A percentile compares a stretch with the other conserved stretches of the same genome.
Conservation (phyloP, 2,797 vertebrate genomes). For the Tapera naevia region DNA sequence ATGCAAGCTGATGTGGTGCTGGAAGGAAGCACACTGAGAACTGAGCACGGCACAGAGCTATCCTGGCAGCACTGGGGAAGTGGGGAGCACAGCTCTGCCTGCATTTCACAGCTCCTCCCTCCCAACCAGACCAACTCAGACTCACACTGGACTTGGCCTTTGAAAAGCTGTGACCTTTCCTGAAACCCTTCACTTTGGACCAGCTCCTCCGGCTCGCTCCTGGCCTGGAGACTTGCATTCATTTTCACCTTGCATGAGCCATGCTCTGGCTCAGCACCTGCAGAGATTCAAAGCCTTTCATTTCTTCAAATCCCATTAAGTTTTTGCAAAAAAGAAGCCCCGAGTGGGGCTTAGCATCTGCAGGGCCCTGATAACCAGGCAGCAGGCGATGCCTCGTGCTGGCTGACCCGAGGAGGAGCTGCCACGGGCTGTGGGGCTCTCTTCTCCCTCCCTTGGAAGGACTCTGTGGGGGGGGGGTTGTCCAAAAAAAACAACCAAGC, state of each 20-base stretch:
- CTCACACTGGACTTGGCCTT: rapidly evolving
- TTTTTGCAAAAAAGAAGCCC: slow-evolving; percentile 46
- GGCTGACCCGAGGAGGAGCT: background rate
- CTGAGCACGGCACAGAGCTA: rapidly evolving
- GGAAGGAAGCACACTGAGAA: background rate
- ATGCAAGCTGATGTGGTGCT: background rate
- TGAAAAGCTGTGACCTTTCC: background rate
- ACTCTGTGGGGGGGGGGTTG: too few species aligned
- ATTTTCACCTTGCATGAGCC: background rate
- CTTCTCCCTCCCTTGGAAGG: background rate
- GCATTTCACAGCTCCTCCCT: background rate
- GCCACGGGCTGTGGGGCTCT: background rate
- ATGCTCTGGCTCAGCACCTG: background rate
- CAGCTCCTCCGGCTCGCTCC: background rate
- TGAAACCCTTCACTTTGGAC: rapidly evolving
- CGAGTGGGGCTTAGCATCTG: slow-evolving; percentile 34
- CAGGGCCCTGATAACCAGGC: slow-evolving; percentile 29
- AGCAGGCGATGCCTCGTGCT: background rate
- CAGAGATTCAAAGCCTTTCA: slow-evolving; percentile 37
- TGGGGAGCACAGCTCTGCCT: background rate
- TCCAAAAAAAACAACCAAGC: background rate
- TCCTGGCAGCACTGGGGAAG: background rate
- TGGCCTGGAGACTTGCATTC: rapidly evolving
- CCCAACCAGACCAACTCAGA: rapidly evolving
- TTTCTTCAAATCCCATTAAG: slow-evolving; percentile 53